phyloP scores from a whole-genome alignment of 2,888 invertebrate species.

The Biston stratarius region DNA sequence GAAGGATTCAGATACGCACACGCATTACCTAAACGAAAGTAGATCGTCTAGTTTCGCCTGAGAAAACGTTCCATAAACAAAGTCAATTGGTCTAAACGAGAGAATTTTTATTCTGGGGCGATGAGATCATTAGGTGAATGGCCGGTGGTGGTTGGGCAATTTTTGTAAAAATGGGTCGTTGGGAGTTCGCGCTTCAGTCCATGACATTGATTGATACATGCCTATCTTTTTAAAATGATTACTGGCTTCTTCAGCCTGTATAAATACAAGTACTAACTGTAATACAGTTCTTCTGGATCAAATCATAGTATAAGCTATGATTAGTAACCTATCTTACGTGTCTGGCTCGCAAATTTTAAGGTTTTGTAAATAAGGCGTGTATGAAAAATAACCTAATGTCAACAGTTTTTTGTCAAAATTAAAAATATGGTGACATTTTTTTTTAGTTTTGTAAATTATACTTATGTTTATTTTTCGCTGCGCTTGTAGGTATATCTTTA shows the following conservation, averaged over 20 bases:
- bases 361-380: too few species aligned
- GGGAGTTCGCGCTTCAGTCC: slow-evolving; percentile 60
- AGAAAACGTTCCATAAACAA: slow-evolving; percentile 79
- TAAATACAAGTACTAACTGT: slow-evolving; percentile 35
- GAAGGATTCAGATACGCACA: slow-evolving; percentile 56
- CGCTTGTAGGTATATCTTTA: too few species aligned
- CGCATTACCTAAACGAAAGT: slow-evolving; percentile 63
- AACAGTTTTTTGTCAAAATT: too few species aligned
- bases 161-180: slow-evolving; percentile 72
- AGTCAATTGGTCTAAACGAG: slow-evolving; percentile 81
- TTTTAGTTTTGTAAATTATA: too few species aligned
- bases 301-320: slow-evolving; percentile 1
- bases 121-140: slow-evolving; percentile 84
- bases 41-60: slow-evolving; percentile 70
- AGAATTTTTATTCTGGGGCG: slow-evolving; percentile 79
- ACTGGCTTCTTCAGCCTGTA: slow-evolving; percentile 16
- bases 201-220: slow-evolving; percentile 72
- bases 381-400: too few species aligned
- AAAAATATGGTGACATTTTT: too few species aligned
- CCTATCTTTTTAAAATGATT: slow-evolving; percentile 40
- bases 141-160: slow-evolving; percentile 63
- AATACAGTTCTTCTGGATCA: background rate
- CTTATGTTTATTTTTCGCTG: too few species aligned
- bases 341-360: too few species aligned
- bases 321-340: background rate